Base-by-base conservation (phyloP, 2,888 invertebrate species). In the Lottia gigantea region DNA sequence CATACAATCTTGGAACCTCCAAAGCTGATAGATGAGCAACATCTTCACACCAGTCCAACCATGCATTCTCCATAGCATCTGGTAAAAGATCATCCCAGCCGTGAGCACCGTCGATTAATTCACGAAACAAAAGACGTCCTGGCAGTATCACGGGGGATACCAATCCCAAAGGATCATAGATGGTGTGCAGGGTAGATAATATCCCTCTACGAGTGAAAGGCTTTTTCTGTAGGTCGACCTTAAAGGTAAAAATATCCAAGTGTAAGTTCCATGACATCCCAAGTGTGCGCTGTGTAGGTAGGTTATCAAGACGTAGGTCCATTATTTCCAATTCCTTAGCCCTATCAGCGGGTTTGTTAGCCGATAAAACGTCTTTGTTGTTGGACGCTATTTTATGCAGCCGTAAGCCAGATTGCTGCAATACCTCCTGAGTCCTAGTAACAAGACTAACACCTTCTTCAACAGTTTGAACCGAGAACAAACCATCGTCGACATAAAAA, bases 361-460 rank as follows among this genome's bases (percentile, higher is more conserved):
- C 47, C 46, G 49, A 46, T 26, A 73, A 45, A n/a, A 73, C 75
- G 23, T 62, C 78, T 70, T 40, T 67, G 74, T 47, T 63, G 46
- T 77, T 71, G 15, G 77, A 76, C 26, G 72, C 67, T n/a, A 76
- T 71, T 64, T 76, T 77, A 55, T 77, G 77, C 16, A 77, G 62
- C 4, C 69, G 19, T 6, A 71, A 62, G 1, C 73, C 71, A 15
- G 47, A 15, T 47, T 15, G 25, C 46, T 40, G 16, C n/a, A 75
- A 46, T 15, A 70, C 69, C 26, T 67, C 14, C 26, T 71, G 71
- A 23, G 74, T 77, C 1, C 69, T 65, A 45, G 47, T 69, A 63
- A 78, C 49, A 16, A 78, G 45, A 46, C 67, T 64, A n/a, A 72
- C 49, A 14, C 76, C 75, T 25, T 70, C 25, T 31, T 68, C 68